Evolutionary conservation across 2,797 vertebrate genomes (phyloP), one percentile per base, ranked within the genome.

Genomic region (Orientallactaga sibirica): DNA sequence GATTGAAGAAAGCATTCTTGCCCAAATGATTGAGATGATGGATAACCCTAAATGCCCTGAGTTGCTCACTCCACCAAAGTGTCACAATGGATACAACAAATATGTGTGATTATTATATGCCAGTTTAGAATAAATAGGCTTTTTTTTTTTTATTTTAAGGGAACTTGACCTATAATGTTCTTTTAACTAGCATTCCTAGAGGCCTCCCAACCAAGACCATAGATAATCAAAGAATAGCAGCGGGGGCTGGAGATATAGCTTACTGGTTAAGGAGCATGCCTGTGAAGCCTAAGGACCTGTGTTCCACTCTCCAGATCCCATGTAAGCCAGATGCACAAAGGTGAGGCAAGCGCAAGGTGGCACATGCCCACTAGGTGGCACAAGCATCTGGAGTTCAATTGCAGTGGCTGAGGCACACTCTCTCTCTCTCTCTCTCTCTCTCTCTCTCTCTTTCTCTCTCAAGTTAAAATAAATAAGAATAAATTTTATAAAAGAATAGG

Each of bases 181-280:
- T 73, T 88, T 93, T 81, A 81, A 73, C 55, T 79, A 91, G 61
- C 64, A 87, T 70, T 78, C 27, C 3, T 71, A 41, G 33, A 29
- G 74, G 62, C 41, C 20, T 91, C 33, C 62, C 48, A 81, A 37
- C 41, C 33, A 90, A 88, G 25, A 4, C 9, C 82, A 7, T 41
- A 89, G 33, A 6, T 58, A 48, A 67, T 5, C 33, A 75, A 90
- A 43, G 48, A 4, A 52, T 64, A 52, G 20, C 11, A 37, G 2
- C 48, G 37, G 19, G 5, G 48, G 48, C 48, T 48, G 48, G 8
- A 48, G 48, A 48, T 7, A 48, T 48, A 10, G 48, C 48, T 48
- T 48, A 48, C 7, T 10, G 2, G 48, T 48, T 48, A 48, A 48
- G 48, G 48, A 48, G 48, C 48, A 8, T 48, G 48, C 48, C 7